A percentile compares a stretch with the other conserved stretches of the same genome.
Evolutionary conservation across 1,140 invertebrate genomes (phyloP).

Genomic region (Sminthurinus signatus): DNA sequence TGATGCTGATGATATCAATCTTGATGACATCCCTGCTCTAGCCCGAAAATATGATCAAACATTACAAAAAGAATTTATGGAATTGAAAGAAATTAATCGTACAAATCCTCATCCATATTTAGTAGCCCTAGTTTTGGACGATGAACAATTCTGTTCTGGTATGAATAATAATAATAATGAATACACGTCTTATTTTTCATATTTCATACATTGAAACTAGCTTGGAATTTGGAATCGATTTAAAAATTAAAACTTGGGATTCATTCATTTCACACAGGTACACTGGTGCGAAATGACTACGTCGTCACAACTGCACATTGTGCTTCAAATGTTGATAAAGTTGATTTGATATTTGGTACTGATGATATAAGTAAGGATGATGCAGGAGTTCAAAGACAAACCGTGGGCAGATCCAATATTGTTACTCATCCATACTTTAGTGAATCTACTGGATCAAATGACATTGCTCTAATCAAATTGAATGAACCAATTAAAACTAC

Average conservation of each 20-base stretch:
- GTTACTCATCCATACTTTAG: not conserved
- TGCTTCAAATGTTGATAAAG: not conserved
- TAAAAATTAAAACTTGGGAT: too few relatives aligned
- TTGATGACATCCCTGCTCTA: too few relatives aligned
- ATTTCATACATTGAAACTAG: too few relatives aligned
- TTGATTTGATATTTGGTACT: constrained; percentile 7
- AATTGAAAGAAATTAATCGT: not conserved
- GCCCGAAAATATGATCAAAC: not conserved
- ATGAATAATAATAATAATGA: too few relatives aligned
- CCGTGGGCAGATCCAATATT: not conserved
- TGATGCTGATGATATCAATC: too few relatives aligned
- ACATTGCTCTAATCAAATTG: not conserved
- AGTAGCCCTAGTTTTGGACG: constrained; percentile 2
- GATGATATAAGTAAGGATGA: not conserved
- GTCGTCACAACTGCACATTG: constrained; percentile 2
- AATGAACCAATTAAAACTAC: not conserved
- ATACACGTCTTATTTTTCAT: too few relatives aligned
- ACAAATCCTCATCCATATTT: not conserved
- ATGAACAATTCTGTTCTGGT: not conserved
- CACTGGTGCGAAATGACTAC: not conserved
- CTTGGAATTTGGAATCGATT: too few relatives aligned
- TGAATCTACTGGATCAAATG: not conserved
- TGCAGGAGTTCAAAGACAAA: not conserved
- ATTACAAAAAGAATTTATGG: not conserved
- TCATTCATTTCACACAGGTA: too few relatives aligned